A percentile compares a stretch with the other conserved stretches of the same genome.
Conservation (phyloP, 2,797 vertebrate species). For the Syngnathus acus region DNA sequence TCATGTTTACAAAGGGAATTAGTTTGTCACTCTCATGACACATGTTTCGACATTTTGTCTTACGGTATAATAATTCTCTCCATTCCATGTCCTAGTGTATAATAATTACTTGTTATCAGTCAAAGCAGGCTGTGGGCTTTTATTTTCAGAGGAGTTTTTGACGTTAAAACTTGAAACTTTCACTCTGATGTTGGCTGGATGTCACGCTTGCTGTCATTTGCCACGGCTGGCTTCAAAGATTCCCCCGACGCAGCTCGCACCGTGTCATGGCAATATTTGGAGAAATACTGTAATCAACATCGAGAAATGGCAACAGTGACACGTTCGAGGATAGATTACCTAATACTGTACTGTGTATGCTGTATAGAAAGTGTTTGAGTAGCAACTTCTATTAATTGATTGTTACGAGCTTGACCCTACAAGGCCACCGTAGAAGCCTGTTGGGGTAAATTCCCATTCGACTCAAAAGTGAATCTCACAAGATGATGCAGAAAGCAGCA, state of each 20-base stretch:
- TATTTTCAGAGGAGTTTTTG: not conserved
- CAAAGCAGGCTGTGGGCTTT: not conserved
- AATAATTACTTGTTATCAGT: conserved; percentile 6
- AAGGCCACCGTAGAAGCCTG: not conserved
- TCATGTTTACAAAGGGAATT: conserved; percentile 1
- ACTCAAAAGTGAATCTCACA: not conserved
- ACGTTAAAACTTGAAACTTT: conserved; percentile 1
- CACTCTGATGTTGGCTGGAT: not conserved
- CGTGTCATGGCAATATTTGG: not conserved
- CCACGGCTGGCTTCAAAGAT: conserved; percentile 2
- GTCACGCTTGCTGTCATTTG: conserved; percentile 2
- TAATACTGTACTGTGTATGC: too few species aligned
- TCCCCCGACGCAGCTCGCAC: not conserved
- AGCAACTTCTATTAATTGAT: too few species aligned
- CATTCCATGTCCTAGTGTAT: not conserved
- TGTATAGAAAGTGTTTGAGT: too few species aligned
- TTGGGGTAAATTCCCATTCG: not conserved
- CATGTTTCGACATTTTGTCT: not conserved
- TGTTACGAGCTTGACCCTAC: not conserved
- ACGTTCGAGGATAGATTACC: too few species aligned
- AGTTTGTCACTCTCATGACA: not conserved
- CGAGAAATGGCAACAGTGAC: not conserved
- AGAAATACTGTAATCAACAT: not conserved
- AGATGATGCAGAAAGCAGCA: conserved; percentile 1
- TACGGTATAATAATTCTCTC: not conserved